These are phyloP conservation scores for Corvus cornix DNA, from an alignment of 2,113 vertebrate genomes.

Conservation along the genomic window DNA sequence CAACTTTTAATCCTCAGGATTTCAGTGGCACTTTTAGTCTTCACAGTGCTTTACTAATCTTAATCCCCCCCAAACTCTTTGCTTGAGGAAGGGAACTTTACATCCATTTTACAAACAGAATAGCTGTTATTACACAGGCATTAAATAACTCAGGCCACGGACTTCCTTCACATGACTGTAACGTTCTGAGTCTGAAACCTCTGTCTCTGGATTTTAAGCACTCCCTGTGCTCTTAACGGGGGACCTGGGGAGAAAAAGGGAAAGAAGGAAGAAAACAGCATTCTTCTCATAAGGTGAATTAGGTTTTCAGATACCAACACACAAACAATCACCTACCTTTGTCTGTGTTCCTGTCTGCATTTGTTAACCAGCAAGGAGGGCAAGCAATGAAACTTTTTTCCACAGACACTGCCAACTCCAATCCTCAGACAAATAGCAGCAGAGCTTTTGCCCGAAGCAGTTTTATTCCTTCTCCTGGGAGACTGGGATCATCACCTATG, in stretches of 20 bases:
- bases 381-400: conserved; percentile 49
- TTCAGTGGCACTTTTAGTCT: not conserved
- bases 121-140: not conserved
- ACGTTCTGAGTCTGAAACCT: not conserved
- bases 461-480: conserved; percentile 69
- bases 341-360: not conserved
- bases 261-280: not conserved
- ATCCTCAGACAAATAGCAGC: conserved; percentile 59
- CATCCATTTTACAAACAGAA: not conserved
- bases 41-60: not conserved
- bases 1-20: conserved; percentile 10
- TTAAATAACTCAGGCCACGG: not conserved
- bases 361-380: conserved; percentile 45
- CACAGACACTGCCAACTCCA: conserved; percentile 50
- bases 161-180: not conserved
- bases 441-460: conserved; percentile 34
- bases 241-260: rapidly evolving
- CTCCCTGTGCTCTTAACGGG: not conserved
- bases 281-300: not conserved
- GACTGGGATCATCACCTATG: conserved; percentile 65
- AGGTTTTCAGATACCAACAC: not conserved
- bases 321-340: not conserved
- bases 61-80: not conserved
- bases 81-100: not conserved
- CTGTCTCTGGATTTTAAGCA: not conserved